Evolutionary conservation across 2,888 invertebrate genomes (phyloP).

Genomic region (Aphodius granarius): DNA sequence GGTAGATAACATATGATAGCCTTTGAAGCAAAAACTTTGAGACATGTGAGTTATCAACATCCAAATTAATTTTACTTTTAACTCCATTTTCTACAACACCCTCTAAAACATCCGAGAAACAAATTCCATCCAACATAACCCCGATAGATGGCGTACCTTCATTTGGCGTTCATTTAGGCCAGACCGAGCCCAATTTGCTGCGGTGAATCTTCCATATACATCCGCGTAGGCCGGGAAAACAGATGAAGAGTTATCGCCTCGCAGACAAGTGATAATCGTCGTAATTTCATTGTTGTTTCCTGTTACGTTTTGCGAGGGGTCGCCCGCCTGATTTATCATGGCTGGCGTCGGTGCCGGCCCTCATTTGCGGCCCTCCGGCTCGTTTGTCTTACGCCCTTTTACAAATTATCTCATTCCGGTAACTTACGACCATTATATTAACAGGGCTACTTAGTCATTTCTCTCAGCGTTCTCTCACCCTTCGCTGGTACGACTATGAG

Average conservation of each 20-base stretch:
- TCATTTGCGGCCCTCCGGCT: conserved; percentile 45
- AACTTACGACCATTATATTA: conserved; percentile 43
- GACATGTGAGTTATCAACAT: neutral
- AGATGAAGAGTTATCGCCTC: conserved; percentile 52
- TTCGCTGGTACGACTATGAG: no score
- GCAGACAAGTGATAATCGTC: conserved; percentile 55
- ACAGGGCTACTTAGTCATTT: conserved; percentile 42
- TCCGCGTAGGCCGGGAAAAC: conserved; percentile 35
- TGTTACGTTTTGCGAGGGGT: conserved; percentile 38
- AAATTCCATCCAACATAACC: neutral
- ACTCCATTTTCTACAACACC: neutral
- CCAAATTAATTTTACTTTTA: neutral
- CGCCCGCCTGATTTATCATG: conserved; percentile 51
- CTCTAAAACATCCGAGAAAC: neutral
- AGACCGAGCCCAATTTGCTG: neutral
- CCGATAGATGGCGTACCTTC: neutral
- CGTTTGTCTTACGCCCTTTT: conserved; percentile 43
- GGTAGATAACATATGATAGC: no score
- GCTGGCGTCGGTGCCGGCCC: conserved; percentile 38
- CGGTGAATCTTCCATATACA: neutral
- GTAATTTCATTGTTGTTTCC: conserved; percentile 52
- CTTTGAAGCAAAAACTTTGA: no score
- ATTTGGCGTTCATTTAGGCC: neutral
- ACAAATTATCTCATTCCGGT: conserved; percentile 47
- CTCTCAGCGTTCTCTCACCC: conserved; percentile 7